Percentiles rank a stretch among this genome's conserved stretches.
These are phyloP conservation scores for Chrysocyon brachyurus DNA, from an alignment of 2,797 vertebrate species.

Conservation along the genomic window DNA sequence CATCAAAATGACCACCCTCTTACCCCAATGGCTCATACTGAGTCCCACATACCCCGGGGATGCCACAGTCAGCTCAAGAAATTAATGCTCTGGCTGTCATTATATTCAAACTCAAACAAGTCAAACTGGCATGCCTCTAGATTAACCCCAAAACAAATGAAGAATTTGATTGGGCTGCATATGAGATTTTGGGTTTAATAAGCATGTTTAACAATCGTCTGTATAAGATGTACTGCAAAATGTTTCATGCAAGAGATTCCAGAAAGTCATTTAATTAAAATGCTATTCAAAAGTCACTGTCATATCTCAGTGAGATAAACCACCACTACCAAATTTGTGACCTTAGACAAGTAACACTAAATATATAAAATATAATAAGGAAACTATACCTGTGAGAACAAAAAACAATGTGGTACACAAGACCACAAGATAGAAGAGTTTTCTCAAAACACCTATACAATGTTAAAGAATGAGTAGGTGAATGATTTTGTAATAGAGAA, in stretches of 20 bases:
- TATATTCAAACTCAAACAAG: constrained; percentile 15
- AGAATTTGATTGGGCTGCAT: neutral
- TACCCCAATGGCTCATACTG: neutral
- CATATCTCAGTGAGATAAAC: neutral
- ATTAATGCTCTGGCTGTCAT: neutral
- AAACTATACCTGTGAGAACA: neutral
- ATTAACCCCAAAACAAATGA: neutral
- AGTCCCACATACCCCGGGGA: neutral
- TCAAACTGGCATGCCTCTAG: neutral
- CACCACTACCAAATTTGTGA: neutral
- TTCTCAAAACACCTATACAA: neutral
- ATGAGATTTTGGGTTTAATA: neutral
- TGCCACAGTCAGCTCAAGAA: neutral
- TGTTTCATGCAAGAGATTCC: neutral
- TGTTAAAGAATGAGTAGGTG: neutral
- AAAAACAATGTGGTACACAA: neutral
- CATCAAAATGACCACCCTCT: neutral
- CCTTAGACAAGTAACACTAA: neutral
- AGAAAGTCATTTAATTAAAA: constrained; percentile 2
- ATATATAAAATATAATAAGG: neutral
- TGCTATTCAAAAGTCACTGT: constrained; percentile 15
- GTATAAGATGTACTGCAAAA: neutral
- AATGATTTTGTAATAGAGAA: neutral
- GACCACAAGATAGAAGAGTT: neutral
- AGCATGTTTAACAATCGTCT: neutral